These are phyloP conservation scores for western clawed frog (Xenopus tropicalis) DNA, from an alignment of 2,113 vertebrate genomes.

Conservation along the genomic window DNA sequence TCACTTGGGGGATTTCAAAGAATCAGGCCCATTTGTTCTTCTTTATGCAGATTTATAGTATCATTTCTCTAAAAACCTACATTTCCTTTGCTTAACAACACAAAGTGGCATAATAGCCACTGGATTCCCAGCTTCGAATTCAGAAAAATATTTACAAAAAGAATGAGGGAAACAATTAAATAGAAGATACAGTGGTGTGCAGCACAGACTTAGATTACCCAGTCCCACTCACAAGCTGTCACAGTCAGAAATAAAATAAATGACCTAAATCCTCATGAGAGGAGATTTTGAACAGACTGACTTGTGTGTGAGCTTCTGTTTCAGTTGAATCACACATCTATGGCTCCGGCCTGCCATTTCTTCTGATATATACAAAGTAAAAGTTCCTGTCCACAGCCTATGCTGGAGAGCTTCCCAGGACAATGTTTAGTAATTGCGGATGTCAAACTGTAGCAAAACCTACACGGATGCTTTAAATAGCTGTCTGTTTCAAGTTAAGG, in stretches of 20 bases:
- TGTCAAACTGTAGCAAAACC: slow-evolving; percentile 32
- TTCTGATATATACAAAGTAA: slow-evolving; percentile 49
- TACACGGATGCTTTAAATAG: slow-evolving; percentile 37
- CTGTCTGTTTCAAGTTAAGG: slow-evolving; percentile 44
- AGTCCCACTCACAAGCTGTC: slow-evolving; percentile 42
- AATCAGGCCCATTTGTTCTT: too few relatives aligned
- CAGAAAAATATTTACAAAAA: background rate
- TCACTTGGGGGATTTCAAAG: too few relatives aligned
- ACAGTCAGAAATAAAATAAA: slow-evolving; percentile 43
- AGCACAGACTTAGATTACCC: slow-evolving; percentile 17
- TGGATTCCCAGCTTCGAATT: too few relatives aligned
- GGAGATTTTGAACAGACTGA: slow-evolving; percentile 50
- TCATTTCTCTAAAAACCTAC: too few relatives aligned
- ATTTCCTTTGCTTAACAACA: too few relatives aligned
- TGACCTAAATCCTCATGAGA: slow-evolving; percentile 55
- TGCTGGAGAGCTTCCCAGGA: slow-evolving; percentile 34
- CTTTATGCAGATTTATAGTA: too few relatives aligned
- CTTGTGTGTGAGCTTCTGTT: slow-evolving; percentile 47
- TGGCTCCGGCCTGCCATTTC: slow-evolving; percentile 51
- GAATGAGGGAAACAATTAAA: slow-evolving; percentile 1
- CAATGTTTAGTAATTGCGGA: slow-evolving; percentile 21
- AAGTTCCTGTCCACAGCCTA: slow-evolving; percentile 37
- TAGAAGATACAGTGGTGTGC: background rate
- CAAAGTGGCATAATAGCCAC: too few relatives aligned
- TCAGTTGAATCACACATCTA: slow-evolving; percentile 54